A percentile compares a stretch with the other conserved stretches of the same genome.
Conservation (phyloP, 2,113 vertebrate genomes). For the Aviceda subcristata region DNA sequence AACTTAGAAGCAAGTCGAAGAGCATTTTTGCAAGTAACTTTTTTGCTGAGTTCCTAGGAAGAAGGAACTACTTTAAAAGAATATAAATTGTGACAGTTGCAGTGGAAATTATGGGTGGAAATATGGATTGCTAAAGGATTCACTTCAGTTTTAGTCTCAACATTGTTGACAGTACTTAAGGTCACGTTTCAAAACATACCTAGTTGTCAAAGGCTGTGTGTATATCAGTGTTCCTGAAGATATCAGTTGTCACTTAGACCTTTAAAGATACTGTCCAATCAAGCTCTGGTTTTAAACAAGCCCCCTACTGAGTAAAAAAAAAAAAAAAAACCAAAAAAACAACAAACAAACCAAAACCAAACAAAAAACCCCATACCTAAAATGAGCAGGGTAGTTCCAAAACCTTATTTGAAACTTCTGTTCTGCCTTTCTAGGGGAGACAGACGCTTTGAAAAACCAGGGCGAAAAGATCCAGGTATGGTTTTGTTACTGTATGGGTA, state of each 20-base stretch:
- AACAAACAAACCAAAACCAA: too few species aligned
- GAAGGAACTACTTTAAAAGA: neutral
- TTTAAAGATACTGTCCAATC: neutral
- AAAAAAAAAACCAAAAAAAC: too few species aligned
- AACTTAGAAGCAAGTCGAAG: neutral
- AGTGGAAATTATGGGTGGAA: neutral
- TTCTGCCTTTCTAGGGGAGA: slow-evolving; percentile 85
- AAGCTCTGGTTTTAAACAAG: neutral
- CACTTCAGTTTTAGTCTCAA: neutral
- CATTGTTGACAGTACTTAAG: neutral
- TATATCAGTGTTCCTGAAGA: neutral
- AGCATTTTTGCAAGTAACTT: neutral
- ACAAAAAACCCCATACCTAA: neutral
- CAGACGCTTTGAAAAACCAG: slow-evolving; percentile 98
- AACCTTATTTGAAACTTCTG: slow-evolving; percentile 57
- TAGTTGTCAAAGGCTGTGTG: neutral
- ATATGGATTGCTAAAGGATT: neutral
- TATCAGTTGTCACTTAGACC: neutral
- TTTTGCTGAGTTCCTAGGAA: neutral
- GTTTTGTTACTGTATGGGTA: slow-evolving; percentile 55
- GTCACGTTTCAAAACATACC: neutral
- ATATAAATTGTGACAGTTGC: neutral
- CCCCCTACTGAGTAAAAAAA: neutral
- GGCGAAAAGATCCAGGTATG: slow-evolving; percentile 98
- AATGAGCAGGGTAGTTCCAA: neutral